Evolutionary conservation across 2,113 vertebrate genomes (phyloP), one percentile per base, ranked within the genome.

Genomic region (Colius striatus): DNA sequence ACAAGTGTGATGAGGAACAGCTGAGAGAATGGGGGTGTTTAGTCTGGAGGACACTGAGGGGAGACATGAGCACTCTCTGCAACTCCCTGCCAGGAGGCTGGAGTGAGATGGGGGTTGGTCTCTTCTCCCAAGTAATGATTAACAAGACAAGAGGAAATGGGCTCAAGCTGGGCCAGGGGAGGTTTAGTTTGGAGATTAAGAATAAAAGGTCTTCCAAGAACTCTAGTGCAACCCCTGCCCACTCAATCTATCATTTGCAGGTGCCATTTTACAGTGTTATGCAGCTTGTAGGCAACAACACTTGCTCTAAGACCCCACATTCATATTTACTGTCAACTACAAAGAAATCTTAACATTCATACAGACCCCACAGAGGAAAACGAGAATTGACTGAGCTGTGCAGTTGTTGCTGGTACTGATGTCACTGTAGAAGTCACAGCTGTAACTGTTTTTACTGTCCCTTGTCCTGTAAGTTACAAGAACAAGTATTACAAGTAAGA

Each of bases 311-410:
- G 53, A 95, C 51, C 36, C 10, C 12, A 50, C 3, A 26, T 10
- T 71, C 47, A 3, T 17, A 30, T 45, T 91, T 38, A 36, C 57
- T 5, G 6, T 67, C 53, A 73, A 65, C 61, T 41, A 90, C 38
- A 92, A 57, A 94, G n/a, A 89, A 73, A 72, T 9, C 4, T 51
- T 19, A 54, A 61, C 1, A 1, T 43, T 87, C 34, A 89, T 75
- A 98, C 98, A 98, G 73, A 99, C 99, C 98, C 97, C 26, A 97
- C 54, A 9, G 98, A 38, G 88, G 98, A 50, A 82, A 99, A 99
- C 0, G 98, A 96, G 96, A 99, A 99, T 97, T 99, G 99, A 98
- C 29, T 97, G 74, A 90, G 97, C 90, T 98, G 98, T 11, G 98
- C 97, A 13, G 58, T 76, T 16, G 97, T 80, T 47, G 96, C 75